Base-by-base conservation (phyloP, 2,113 vertebrate genomes). In the Struthidea cinerea region DNA sequence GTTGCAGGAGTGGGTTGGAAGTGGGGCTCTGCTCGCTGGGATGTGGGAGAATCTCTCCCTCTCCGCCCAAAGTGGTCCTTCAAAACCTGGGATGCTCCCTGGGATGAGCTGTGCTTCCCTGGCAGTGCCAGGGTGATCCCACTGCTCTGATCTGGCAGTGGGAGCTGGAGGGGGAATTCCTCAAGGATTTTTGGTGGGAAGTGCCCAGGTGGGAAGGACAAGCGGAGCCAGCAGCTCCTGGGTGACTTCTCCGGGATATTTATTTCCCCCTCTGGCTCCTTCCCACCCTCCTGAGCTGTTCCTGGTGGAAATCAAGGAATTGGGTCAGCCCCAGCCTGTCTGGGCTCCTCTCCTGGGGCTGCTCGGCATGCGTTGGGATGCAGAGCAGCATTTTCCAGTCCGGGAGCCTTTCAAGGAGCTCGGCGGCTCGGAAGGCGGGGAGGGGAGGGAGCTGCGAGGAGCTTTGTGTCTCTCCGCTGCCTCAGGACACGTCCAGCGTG, bases 11-110 rank as follows among this genome's bases (percentile, higher is more conserved):
- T 0, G 2, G 41, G 26, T 20, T 84, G 73, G 23, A 39, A 10
- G 5, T 47, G 73, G 57, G n/a, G 59, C 53, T 47, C 24, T 70
- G 78, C 37, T 85, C 1, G 1, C 14, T 13, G 16, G 61, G 61
- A 14, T 5, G 1, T 3, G 17, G 20, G 53, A 60, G 67, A 42
- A 84, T 30, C 18, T 63, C 42, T 75, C 17, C 3, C 46, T 67
- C 9, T 49, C 7, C 0, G 0, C 21, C 64, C 53, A 44, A 24
- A 64, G 3, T 15, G 41, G 41, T 30, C 44, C 57, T 64, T 47
- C 10, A 16, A 28, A 16, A 35, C 6, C 7, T 2, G 3, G n/a
- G 64, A 18, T 41, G 27, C 42, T 85, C 3, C 0, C 28, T 46
- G 79, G 24, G 27, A 1, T 61, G 0, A 27, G 3, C 46, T 22